Base-by-base conservation (phyloP, 2,797 vertebrate genomes). In the Sylvia borin region DNA sequence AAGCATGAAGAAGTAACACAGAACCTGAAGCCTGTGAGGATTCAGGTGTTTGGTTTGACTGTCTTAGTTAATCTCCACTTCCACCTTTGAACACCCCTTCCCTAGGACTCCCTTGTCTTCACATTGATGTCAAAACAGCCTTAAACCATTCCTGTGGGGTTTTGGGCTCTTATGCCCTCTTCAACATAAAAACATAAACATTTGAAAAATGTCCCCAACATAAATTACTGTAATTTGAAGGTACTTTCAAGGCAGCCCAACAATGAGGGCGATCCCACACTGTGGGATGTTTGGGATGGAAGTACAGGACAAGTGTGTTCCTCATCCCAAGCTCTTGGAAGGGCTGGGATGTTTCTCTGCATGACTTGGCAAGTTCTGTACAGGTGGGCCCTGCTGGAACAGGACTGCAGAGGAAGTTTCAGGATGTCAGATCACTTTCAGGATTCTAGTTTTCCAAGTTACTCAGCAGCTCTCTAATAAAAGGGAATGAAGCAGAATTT, bases 221-320 rank as follows among this genome's bases (percentile, higher is more conserved):
- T 16, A 47, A 18, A 36, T 58, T 61, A n/a, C 43, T 68, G 45
- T 25, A 32, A 61, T 50, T 36, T n/a, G 36, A 58, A 66, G 64
- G 18, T 43, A 34, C 2, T 91, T 92, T 80, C 4, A 68, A 64
- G 61, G 54, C 22, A 66, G 18, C 6, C 45, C 42, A 42, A 4
- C 0, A 1, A n/a, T 51, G 65, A 74, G 70, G 57, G 58, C 0
- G 0, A 38, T 51, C 15, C 32, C 32, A 24, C 7, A 2, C 3
- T 43, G 4, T 34, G 31, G 29, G 51, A 53, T 48, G 29, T 68
- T 51, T 57, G 9, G 14, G 58, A 18, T 51, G 34, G 70, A 78
- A 40, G 11, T 16, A 18, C 7, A 10, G 3, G 5, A 38, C 32
- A 74, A 43, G 13, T 4, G 10, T 29, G 8, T 12, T 36, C 24